These are phyloP conservation scores for Dorcus parallelipipedus DNA, from an alignment of 2,888 invertebrate genomes.

Conservation along the genomic window DNA sequence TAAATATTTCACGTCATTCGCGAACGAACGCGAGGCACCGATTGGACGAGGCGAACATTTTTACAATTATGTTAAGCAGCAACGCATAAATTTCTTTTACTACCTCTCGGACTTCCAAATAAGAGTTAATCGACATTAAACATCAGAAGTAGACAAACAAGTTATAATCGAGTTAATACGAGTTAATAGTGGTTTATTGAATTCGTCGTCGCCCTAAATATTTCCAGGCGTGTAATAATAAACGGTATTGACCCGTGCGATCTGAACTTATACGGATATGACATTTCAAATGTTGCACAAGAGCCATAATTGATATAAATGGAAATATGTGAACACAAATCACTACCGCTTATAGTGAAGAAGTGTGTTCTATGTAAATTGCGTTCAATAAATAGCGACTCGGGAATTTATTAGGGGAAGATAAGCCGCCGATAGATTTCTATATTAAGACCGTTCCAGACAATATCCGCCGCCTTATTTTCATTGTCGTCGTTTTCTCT, in stretches of 20 bases:
- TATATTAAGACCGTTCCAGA: constrained; percentile 32
- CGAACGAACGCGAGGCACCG: no score
- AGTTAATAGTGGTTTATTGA: no score
- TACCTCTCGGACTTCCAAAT: no score
- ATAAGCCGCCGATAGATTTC: constrained; percentile 33
- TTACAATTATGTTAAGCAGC: no score
- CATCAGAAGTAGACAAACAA: no score
- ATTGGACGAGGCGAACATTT: no score
- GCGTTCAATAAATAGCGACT: constrained; percentile 38
- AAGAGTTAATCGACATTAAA: no score
- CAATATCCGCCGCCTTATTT: constrained; percentile 9
- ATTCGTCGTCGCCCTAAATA: neutral
- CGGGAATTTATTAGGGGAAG: constrained; percentile 36
- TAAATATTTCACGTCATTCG: neutral
- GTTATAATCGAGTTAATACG: no score
- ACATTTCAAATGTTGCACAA: constrained; percentile 26
- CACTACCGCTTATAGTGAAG: constrained; percentile 40
- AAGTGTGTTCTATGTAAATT: constrained; percentile 46
- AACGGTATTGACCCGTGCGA: constrained; percentile 14
- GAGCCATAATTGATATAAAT: constrained; percentile 36
- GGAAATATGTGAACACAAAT: constrained; percentile 29
- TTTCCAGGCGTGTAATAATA: constrained; percentile 2
- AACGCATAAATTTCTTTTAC: no score
- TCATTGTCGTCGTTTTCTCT: constrained; percentile 7
- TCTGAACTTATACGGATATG: constrained; percentile 22